Conservation (phyloP, 1,140 invertebrate species). For the Stegodyphus dumicola region DNA sequence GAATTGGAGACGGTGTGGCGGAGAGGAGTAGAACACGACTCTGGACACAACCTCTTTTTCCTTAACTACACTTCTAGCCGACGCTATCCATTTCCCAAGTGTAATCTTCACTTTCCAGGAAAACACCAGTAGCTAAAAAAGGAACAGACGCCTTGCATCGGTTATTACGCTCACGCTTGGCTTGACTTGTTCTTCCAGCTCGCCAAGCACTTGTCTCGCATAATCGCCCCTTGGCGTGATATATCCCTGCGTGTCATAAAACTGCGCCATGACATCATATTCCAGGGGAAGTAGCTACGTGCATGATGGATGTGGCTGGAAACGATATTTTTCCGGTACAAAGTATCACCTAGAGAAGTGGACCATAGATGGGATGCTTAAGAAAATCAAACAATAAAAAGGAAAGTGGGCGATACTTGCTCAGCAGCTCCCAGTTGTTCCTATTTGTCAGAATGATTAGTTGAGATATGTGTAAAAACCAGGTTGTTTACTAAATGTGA, state of each 20-base stretch:
- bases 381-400: conserved; percentile 34
- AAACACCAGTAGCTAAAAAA: conserved; percentile 5
- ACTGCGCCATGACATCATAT: conserved; percentile 47
- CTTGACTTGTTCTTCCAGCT: conserved; percentile 24
- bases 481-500: too few species aligned
- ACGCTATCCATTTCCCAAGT: conserved; percentile 34
- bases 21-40: too few species aligned
- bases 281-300: conserved; percentile 9
- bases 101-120: conserved; percentile 39
- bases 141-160: background rate
- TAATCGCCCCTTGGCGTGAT: conserved; percentile 54
- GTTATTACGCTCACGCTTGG: conserved; percentile 30
- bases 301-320: conserved; percentile 37
- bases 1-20: too few species aligned
- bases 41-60: background rate
- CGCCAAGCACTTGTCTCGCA: conserved; percentile 52
- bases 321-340: conserved; percentile 49
- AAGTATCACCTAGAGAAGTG: conserved; percentile 21
- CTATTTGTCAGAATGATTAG: too few species aligned
- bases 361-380: background rate
- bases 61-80: conserved; percentile 42
- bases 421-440: too few species aligned
- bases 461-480: too few species aligned
- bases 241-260: conserved; percentile 50
- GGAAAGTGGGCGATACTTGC: too few species aligned